phyloP scores from a whole-genome alignment of 2,888 invertebrate species.

The Archips xylosteana region DNA sequence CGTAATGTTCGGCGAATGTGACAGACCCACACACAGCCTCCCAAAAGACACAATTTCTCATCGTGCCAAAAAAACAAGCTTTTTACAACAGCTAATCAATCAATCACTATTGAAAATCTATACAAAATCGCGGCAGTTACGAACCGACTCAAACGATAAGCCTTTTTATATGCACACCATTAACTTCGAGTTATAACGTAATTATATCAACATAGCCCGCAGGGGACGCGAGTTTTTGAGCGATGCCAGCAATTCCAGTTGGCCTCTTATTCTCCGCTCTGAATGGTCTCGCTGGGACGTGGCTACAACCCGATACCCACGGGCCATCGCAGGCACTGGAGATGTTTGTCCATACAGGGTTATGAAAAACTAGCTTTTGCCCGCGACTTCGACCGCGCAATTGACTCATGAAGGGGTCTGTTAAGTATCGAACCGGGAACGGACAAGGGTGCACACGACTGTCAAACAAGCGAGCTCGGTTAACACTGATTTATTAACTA shows the following conservation, averaged over 20 bases:
- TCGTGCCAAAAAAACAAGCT: neutral
- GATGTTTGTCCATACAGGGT: neutral
- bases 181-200: slow-evolving; percentile 35
- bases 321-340: neutral
- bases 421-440: no score
- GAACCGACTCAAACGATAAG: slow-evolving; percentile 21
- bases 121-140: neutral
- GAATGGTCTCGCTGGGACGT: slow-evolving; percentile 41
- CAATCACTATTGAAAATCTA: neutral
- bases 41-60: no score
- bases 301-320: slow-evolving; percentile 35
- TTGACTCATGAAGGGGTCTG: no score
- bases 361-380: no score
- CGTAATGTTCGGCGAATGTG: no score
- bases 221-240: slow-evolving; percentile 38
- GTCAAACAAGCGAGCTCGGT: no score
- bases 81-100: neutral
- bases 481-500: no score
- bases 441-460: no score
- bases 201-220: slow-evolving; percentile 34
- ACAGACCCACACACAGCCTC: no score
- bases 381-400: no score
- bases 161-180: slow-evolving; percentile 34
- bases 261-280: slow-evolving; percentile 38
- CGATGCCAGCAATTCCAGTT: slow-evolving; percentile 39